Evolutionary conservation across 1,140 invertebrate genomes (phyloP).

Genomic region (Apis mellifera): DNA sequence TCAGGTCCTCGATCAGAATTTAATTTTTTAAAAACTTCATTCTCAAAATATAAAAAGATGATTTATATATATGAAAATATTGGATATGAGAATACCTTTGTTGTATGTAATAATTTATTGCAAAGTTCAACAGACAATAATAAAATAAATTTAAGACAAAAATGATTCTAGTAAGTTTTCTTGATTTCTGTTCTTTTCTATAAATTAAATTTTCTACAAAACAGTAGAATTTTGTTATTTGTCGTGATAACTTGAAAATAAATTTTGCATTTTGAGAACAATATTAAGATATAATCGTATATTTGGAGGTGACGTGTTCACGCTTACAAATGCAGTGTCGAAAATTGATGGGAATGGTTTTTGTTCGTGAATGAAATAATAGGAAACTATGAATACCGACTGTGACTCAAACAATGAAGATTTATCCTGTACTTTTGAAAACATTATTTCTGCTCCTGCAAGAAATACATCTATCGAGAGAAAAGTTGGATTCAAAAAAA

Average conservation of each 20-base stretch:
- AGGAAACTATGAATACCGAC: conserved; percentile 2
- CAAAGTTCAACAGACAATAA: too few species aligned
- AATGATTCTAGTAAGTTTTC: too few species aligned
- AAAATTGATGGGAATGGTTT: conserved; percentile 10
- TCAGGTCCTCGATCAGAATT: background rate
- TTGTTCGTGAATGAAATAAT: background rate
- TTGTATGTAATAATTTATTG: too few species aligned
- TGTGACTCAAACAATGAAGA: conserved; percentile 12
- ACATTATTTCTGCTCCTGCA: conserved; percentile 5
- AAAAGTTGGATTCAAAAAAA: background rate
- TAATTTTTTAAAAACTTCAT: too few species aligned
- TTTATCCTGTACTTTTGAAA: conserved; percentile 8
- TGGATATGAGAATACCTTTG: too few species aligned
- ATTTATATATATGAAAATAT: too few species aligned
- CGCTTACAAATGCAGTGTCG: background rate
- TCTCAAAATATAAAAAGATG: too few species aligned
- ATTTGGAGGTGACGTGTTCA: background rate
- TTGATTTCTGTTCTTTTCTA: too few species aligned
- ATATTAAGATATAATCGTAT: background rate
- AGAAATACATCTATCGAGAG: background rate
- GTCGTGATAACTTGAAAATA: background rate
- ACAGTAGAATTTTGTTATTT: background rate
- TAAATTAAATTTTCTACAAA: background rate
- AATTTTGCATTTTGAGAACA: background rate
- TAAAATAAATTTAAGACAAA: too few species aligned